These are phyloP conservation scores for Todiramphus saurophagus DNA, from an alignment of 2,113 vertebrate species.

Conservation along the genomic window DNA sequence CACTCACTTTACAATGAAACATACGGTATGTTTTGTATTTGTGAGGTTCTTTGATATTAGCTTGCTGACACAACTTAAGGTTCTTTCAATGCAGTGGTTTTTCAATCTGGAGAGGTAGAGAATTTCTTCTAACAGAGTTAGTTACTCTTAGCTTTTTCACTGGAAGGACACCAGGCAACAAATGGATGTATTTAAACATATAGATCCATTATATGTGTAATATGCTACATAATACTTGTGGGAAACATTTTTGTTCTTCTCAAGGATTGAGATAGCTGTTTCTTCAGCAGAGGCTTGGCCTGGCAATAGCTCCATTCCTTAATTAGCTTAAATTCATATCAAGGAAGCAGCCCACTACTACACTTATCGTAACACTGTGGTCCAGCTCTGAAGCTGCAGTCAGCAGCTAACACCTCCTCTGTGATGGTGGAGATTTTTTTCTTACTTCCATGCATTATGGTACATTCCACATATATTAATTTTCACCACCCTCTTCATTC, in stretches of 20 bases:
- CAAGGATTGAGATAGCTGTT: not conserved
- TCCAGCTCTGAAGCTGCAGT: not conserved
- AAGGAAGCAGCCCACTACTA: not conserved
- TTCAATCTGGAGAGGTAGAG: not conserved
- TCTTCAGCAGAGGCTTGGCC: not conserved
- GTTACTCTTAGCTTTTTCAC: not conserved
- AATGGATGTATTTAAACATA: not conserved
- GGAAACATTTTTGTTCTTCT: not conserved
- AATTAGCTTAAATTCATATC: not conserved
- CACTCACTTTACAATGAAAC: not conserved
- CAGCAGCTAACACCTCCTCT: not conserved
- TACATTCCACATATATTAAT: not conserved
- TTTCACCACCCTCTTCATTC: not conserved
- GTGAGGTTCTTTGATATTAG: not conserved
- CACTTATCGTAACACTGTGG: not conserved
- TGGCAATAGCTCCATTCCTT: not conserved
- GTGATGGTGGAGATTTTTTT: not conserved
- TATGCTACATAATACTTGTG: not conserved
- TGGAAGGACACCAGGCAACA: not conserved
- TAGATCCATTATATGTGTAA: accelerated
- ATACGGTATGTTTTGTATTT: not conserved
- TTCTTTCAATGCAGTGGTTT: not conserved
- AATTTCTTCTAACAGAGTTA: not conserved
- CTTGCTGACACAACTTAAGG: not conserved
- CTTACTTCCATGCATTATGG: not conserved